Base-by-base conservation (phyloP, 2,797 vertebrate genomes). In the Bovichtus diacanthus region DNA sequence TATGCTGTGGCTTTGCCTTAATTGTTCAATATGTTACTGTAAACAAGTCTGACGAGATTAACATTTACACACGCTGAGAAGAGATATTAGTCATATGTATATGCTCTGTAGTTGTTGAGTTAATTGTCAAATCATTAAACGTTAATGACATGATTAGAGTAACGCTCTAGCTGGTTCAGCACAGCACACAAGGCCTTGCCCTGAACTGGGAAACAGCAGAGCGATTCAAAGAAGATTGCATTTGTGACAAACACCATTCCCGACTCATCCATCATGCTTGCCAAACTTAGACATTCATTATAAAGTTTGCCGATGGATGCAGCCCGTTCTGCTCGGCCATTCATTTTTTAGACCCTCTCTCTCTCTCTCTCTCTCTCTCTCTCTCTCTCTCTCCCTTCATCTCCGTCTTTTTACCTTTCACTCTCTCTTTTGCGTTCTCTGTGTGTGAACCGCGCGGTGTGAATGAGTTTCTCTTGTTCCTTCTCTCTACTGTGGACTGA, bases 251-350 rank as follows among this genome's bases (percentile, higher is more conserved):
- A 94, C 92, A 90, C 84, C 78, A 88, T 93, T 90, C 90, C 76
- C 66, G 19, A 69, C 91, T 95, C 95, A 95, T 95, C 94, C 94
- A 95, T 96, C 95, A 95, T 87, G 89, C 86, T 84, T 89, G 91
- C 91, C 93, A 92, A 93, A 95, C 90, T 93, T 88, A 94, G 91
- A 92, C 92, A 92, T 93, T 94, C 91, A 94, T 94, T 93, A 92
- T 89, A 93, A 94, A 95, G 94, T 95, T 95, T 95, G 92, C 93
- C 91, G 80, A 94, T 93, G 90, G 89, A 94, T 93, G 90, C 89
- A 90, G 89, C 88, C 78, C 21, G 68, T 86, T 91, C 86, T 90
- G 84, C 87, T 85, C 85, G 70, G 77, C 91, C 90, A 86, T 91
- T 93, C 90, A 87, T 94, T 94, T 95, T 93, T 91, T 83, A 74